phyloP scores from a whole-genome alignment of 2,888 invertebrate genomes.

The Chrysomela aeneicollis region DNA sequence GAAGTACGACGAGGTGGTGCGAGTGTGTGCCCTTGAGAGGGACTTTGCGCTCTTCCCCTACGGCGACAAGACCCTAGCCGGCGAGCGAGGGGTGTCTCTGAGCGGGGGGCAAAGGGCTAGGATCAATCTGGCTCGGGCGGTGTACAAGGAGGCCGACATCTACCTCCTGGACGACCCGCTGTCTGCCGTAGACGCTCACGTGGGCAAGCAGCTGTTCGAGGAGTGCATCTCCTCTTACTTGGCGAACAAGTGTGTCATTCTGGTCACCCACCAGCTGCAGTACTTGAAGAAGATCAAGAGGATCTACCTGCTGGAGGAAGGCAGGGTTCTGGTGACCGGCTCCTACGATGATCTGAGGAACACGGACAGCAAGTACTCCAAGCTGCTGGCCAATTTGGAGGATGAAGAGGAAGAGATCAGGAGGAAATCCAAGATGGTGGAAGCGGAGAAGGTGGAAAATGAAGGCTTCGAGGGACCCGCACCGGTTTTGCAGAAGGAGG shows the following conservation, averaged over 20 bases:
- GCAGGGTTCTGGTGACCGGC: constrained; percentile 67
- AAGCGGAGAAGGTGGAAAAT: constrained; percentile 20
- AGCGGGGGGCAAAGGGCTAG: constrained; percentile 87
- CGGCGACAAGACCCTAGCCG: constrained; percentile 83
- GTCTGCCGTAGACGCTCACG: constrained; percentile 88
- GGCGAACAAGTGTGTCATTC: constrained; percentile 71
- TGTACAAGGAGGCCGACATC: constrained; percentile 81
- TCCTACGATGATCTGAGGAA: constrained; percentile 74
- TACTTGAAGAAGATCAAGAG: constrained; percentile 67
- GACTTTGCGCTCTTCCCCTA: constrained; percentile 78
- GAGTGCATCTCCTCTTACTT: constrained; percentile 73
- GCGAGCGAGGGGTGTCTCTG: constrained; percentile 73
- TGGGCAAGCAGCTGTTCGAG: constrained; percentile 86
- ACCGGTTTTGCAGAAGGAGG: constrained; percentile 64
- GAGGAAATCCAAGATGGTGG: constrained; percentile 56
- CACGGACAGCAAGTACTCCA: constrained; percentile 76
- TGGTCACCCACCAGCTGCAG: constrained; percentile 79
- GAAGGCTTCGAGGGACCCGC: constrained; percentile 17
- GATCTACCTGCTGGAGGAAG: constrained; percentile 67
- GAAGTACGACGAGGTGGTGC: constrained; percentile 71
- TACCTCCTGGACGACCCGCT: constrained; percentile 89
- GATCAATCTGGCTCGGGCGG: constrained; percentile 83
- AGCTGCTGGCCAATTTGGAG: constrained; percentile 48
- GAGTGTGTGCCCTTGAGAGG: constrained; percentile 73
- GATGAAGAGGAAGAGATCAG: constrained; percentile 45